Base-by-base conservation (phyloP, 2,888 invertebrate species). In the Thecophora atra region DNA sequence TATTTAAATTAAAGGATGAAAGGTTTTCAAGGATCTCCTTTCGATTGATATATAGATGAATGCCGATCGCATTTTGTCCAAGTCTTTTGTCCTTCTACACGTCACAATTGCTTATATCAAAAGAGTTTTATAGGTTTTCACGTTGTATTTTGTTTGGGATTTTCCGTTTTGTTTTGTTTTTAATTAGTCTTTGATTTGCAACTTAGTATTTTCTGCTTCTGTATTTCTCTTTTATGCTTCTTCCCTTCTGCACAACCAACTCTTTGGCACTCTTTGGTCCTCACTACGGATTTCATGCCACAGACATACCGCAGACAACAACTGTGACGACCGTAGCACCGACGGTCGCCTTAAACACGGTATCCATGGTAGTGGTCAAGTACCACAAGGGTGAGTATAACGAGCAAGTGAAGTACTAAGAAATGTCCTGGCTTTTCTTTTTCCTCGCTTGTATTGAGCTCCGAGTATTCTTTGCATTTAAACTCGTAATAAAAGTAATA, bases 251-350 rank as follows among this genome's bases (percentile, higher is more conserved):
- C 24, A 44, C 47, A 51, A 26, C 13, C n/a, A 15, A n/a, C n/a
- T 47, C 47, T 47, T 47, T n/a, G 47, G 47, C 60, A 17, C 60
- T 30, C 24, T 30, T 26, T 3, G 11, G 60, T 17, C 15, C n/a
- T n/a, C 30, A 1, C 30, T 26, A n/a, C 62, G 52, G 37, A 42
- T 30, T 47, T 47, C n/a, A 42, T 44, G 21, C 42, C 26, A 19
- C 76, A 86, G 86, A 86, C 76, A 86, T 86, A 77, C 86, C 86
- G 51, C 86, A 86, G 79, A 85, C 86, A 71, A 86, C 86, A 76
- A 83, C 84, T 67, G 82, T 86, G 74, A 86, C 86, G 73, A 86
- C 86, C 60, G 81, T 86, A 79, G 82, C 85, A 28, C 86, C 86
- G 51, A 86, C 86, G 70, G 82, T 81, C 64, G 82, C 86, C 64